Evolutionary conservation across 2,113 vertebrate genomes (phyloP).

Genomic region (Tringa solitaria): DNA sequence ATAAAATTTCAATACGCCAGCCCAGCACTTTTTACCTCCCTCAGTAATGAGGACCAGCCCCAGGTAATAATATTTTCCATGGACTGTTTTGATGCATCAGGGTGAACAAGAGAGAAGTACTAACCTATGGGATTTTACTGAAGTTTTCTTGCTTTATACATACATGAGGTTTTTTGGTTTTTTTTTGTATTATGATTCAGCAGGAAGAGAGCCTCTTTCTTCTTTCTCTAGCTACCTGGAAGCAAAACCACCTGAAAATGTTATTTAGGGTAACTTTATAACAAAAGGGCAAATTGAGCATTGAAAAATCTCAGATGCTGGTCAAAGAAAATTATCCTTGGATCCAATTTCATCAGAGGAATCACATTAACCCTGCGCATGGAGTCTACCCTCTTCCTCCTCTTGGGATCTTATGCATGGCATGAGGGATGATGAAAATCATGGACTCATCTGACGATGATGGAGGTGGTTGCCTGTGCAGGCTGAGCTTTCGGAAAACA

Average conservation of each 20-base stretch:
- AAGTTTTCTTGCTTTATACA: not conserved
- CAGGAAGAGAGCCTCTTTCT: not conserved
- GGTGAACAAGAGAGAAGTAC: not conserved
- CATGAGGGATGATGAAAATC: not conserved
- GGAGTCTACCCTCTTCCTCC: not conserved
- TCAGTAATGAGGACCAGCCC: not conserved
- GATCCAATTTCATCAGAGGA: not conserved
- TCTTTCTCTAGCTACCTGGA: not conserved
- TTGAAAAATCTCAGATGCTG: not conserved
- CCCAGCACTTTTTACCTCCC: not conserved
- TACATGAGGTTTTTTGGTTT: not conserved
- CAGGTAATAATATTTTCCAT: not conserved
- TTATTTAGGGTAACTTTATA: not conserved
- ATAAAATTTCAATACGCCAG: not conserved
- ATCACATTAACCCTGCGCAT: not conserved
- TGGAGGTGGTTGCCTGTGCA: fast-evolving
- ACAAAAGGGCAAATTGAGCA: fast-evolving
- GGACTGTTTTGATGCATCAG: not conserved
- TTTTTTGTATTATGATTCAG: not conserved
- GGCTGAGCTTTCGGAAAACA: not conserved
- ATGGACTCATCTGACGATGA: fast-evolving
- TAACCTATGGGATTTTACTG: not conserved
- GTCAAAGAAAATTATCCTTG: not conserved
- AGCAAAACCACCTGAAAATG: not conserved
- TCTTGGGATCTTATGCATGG: not conserved